Base-by-base conservation (phyloP, 2,888 invertebrate species). In the Laothoe populi region DNA sequence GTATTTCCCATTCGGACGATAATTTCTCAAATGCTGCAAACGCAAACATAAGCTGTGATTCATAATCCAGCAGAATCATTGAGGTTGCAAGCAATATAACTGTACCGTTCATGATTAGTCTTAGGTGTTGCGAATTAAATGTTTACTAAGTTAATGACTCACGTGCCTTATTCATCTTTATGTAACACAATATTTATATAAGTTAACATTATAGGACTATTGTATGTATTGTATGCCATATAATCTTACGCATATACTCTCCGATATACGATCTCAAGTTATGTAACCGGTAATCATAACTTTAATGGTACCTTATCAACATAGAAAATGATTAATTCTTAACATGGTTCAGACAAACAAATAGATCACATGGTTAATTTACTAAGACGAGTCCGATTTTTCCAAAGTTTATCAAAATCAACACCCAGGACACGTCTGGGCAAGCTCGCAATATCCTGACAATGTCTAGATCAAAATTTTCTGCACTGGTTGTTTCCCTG, bases 71-170 rank as follows among this genome's bases (percentile, higher is more conserved):
- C 35, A 66, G 70, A 81, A 82, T 79, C 78, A 71, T 73, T 71
- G 69, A 72, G 63, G 73, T 69, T 64, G 45, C 48, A 70, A 70
- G 64, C 66, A 67, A 64, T 70, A 71, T 79, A 73, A 74, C 77
- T 67, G 77, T 66, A 79, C 80, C 76, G 66, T 61, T 70, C 58
- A 64, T 69, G 75, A 82, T 84, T 84, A 75, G 78, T 74, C 68
- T 72, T 75, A 68, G 64, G 68, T 72, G 76, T 75, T 70, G 70
- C 75, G 71, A 84, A 83, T 84, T 74, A 70, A 77, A 81, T 81
- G 79, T 82, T 84, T 79, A 53, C 75, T 65, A 78, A 83, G 78
- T 78, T 74, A 66, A 67, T 78, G 78, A 83, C 74, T 76, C 81
- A 81, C 70, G 65, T 63, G 68, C 59, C 64, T 77, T 77, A 77